Base-by-base conservation (phyloP, 2,888 invertebrate species). In the Ectemnius lituratus region DNA sequence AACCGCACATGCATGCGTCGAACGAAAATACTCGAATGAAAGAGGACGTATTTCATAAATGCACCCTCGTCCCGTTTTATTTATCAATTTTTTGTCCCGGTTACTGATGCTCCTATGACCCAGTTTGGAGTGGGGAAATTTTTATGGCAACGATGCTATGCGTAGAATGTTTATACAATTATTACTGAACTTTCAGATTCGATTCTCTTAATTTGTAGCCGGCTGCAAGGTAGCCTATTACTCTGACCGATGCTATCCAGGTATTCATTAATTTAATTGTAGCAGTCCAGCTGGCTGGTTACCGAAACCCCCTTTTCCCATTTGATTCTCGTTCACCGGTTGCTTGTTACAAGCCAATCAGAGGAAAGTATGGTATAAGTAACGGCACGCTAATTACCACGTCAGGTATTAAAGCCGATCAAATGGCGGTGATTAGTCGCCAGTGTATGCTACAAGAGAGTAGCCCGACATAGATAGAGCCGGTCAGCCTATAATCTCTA, bases 371-470 rank as follows among this genome's bases (percentile, higher is more conserved):
- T 66, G 5, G 37, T 37, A 47, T 52, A 58, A 52, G 37, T 47
- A 28, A 13, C 16, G 73, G 62, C 59, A 62, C 62, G 62, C 68
- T 73, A 73, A 73, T 75, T 73, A 62, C 62, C 47, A 14, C 18
- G 45, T 27, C 52, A 56, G 56, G 60, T 60, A 56, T 37, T 61
- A 56, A 60, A 62, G 16, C 62, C 18, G 13, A 4, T 45, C 6
- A 49, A 45, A n/a, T 5, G 14, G 45, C 8, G 49, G 47, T 57
- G 67, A 70, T 76, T 74, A 70, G 58, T 52, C 46, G 28, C 37
- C 27, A 58, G 23, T 14, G n/a, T 57, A 11, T 37, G 37, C 37
- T 8, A 1, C 2, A 23, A 23, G 47, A 47, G 11, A 14, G 27
- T 13, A 52, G 49, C 13, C 20, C 63, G 52, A 58, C 37, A 37